Evolutionary conservation across 92 coral and sea anemone species (phyloP), one percentile per base, ranked within the genome.

Genomic region (Phymanthus crucifer): DNA sequence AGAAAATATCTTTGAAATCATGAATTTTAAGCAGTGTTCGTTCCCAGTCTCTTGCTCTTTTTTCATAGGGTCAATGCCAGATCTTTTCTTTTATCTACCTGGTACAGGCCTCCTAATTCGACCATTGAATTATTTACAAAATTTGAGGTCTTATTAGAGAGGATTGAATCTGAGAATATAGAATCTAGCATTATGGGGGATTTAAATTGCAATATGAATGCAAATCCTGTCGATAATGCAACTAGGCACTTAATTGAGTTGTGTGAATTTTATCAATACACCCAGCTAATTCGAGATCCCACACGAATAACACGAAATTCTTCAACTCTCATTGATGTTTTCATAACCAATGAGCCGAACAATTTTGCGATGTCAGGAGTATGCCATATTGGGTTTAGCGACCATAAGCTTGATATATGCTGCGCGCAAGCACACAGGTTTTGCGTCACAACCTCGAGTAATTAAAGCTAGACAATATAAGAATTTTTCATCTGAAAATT

Each of bases 371-470:
- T 70, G 8, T 68, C 50, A 35, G 84, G 84, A 4, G 78, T 80
- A 70, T 80, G 78, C 38, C 73, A 80, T 80, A 68, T 80, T 26
- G 84, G 84, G 26, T 70, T 80, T 40, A 80, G 78, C 40, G 84
- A 80, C 50, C 77, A 80, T 54, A n/a, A 80, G 61, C 46, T 31
- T 77, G 1, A 77, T 77, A 6, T 77, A 54, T 77, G 71, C 71
- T 6, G 2, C 81, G 7, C 31, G 72, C 13, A 80, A 80, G n/a
- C 4, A 3, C 7, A 11, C 19, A 3, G 3, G 3, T 1, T 52
- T 16, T 2, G 34, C 11, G 40, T 12, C 3, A 3, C 5, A 50
- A 3, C 76, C 76, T 35, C 11, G 34, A 26, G 11, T 35, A 23
- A 40, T 69, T 36, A 68, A 80, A 36, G 40, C 70, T 40, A 78